Evolutionary conservation across 2,113 vertebrate species (phyloP), one percentile per base, ranked within the genome.

Genomic region (Phylloscopus whistleri): DNA sequence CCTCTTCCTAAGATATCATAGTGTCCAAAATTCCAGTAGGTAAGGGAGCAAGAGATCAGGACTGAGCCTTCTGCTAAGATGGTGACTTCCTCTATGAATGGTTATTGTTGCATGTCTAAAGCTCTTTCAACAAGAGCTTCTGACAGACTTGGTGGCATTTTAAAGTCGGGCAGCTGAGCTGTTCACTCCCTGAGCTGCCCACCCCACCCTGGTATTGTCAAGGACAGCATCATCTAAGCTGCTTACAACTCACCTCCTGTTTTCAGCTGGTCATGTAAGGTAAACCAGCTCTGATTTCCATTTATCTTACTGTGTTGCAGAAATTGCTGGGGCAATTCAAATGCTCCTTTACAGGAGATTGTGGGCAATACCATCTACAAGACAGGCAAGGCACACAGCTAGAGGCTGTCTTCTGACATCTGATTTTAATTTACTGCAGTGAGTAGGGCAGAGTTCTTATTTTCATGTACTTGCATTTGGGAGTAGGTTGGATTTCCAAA

Each of bases 361-460:
- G 0, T 86, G 33, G 63, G 51, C 51, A 93, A 39, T 59, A 43
- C 18, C 37, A 73, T 46, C 17, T 67, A 84, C 30, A 58, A 90
- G 70, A 68, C 13, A 92, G 43, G 14, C 85, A 83, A 18, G 33
- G 37, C 55, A 84, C 63, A 69, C 16, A 90, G 63, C 59, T 88
- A 83, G 31, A 84, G 46, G 43, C 59, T 83, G 20, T 74, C 75
- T 94, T 73, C 83, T 62, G 19, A 73, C 55, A 90, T 62, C 70
- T 93, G 88, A 86, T 93, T 93, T 86, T 88, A 69, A 92, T 93
- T 92, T 92, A 63, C 37, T 80, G 22, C 72, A 94, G 44, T 35
- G 72, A 80, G 48, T 63, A 1, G 7, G 68, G 64, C 59, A 80
- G 43, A 78, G 51, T 78, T 92, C 41, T 94, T 87, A 82, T 84